Evolutionary conservation across 1,140 invertebrate genomes (phyloP), one percentile per base, ranked within the genome.

Genomic region (Drosophila setifemur): DNA sequence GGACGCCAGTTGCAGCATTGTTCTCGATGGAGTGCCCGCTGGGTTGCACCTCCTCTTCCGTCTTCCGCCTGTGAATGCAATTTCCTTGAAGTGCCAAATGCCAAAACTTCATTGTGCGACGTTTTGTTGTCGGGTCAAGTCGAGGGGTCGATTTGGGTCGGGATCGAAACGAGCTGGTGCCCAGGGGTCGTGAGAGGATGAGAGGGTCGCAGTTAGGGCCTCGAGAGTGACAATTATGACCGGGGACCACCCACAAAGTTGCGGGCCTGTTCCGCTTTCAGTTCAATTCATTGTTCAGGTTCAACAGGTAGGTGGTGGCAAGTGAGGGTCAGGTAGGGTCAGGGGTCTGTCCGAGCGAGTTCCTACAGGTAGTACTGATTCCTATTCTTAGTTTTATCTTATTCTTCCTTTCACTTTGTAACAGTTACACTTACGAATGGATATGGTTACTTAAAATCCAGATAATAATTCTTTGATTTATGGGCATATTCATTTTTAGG

Each of bases 71-170:
- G 40, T 58, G 29, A 54, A 66, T 50, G 54, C 57, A 40, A 72
- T 75, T 85, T 85, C 72, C 79, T 55, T 39, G 60, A 86, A 85
- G 67, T 72, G 67, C 67, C 67, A 71, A 71, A 71, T 71, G 67
- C 67, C 67, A 71, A 77, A 83, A 54, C 48, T 72, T 60, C 67
- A 82, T 82, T 76, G 61, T 78, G 47, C 50, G n/a, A n/a, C n/a
- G 29, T 53, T 68, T 21, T 42, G 35, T 48, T 50, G 61, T 52
- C 37, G 54, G 67, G 33, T 19, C 16, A 39, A 67, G 72, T 55
- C 44, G 45, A 42, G 43, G 55, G 49, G 29, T 49, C 28, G 57
- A 33, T 37, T 57, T 19, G 7, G 33, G 42, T 52, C 52, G 73
- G 54, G 42, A 69, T 42, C 48, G 47, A 43, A 42, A 44, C 31